Evolutionary conservation across 2,797 vertebrate species (phyloP).

Genomic region (Leuciscus waleckii): DNA sequence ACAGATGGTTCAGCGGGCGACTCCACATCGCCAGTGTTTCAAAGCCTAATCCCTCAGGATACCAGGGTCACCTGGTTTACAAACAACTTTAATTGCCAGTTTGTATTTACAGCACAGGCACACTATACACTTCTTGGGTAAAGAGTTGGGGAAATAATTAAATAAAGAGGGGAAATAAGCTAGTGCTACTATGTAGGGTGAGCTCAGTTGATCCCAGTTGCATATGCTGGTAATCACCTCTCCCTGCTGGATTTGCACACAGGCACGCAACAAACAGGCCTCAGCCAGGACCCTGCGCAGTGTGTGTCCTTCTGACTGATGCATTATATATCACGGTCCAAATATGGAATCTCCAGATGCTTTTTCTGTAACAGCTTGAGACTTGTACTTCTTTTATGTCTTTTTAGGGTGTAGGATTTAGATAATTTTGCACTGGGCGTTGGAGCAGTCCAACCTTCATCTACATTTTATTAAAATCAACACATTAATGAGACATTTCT

Average conservation of each 20-base stretch:
- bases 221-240: constrained; percentile 76
- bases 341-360: constrained; percentile 61
- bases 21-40: constrained; percentile 59
- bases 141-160: constrained; percentile 69
- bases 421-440: not conserved
- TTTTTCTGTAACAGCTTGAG: constrained; percentile 36
- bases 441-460: not conserved
- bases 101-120: constrained; percentile 65
- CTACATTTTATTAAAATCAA: not conserved
- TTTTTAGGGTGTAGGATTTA: constrained; percentile 68
- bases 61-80: constrained; percentile 57
- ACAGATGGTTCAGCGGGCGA: constrained; percentile 55
- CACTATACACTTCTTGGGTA: constrained; percentile 59
- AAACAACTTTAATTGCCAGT: constrained; percentile 65
- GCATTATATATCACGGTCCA: constrained; percentile 67
- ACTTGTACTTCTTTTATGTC: constrained; percentile 61
- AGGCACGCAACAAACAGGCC: constrained; percentile 76
- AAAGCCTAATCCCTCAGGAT: constrained; percentile 54
- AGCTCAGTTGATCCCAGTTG: constrained; percentile 75
- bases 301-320: constrained; percentile 72
- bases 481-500: not conserved
- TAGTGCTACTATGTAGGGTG: constrained; percentile 66
- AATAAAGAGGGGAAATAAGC: constrained; percentile 77
- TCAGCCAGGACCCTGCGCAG: constrained; percentile 73
- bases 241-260: constrained; percentile 77